These are phyloP conservation scores for Polydrusus pterygomalis DNA, from an alignment of 2,888 invertebrate species.

Conservation along the genomic window DNA sequence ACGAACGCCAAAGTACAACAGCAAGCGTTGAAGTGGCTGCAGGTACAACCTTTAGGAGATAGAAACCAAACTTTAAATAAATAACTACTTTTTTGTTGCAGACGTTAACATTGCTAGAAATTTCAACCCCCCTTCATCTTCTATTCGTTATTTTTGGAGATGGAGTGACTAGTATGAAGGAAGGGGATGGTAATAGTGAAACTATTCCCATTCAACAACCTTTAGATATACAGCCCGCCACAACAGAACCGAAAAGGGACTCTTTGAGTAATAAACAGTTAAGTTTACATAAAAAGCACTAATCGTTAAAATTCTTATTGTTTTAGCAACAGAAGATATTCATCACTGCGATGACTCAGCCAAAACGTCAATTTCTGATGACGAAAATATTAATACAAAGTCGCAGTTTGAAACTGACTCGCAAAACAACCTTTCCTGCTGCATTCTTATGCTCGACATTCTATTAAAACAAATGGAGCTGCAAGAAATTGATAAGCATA, in stretches of 20 bases:
- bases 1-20: slow-evolving; percentile 89
- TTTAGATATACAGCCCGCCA: slow-evolving; percentile 33
- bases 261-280: slow-evolving; percentile 42
- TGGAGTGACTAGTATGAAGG: slow-evolving; percentile 85
- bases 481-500: slow-evolving; percentile 88
- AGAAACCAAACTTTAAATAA: neutral
- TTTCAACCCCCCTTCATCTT: slow-evolving; percentile 90
- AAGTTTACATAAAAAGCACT: neutral
- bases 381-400: slow-evolving; percentile 77
- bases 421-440: slow-evolving; percentile 91
- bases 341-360: slow-evolving; percentile 74
- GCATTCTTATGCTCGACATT: slow-evolving; percentile 96
- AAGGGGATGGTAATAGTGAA: slow-evolving; percentile 69
- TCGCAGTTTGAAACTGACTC: slow-evolving; percentile 82
- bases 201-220: slow-evolving; percentile 68
- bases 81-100: slow-evolving; percentile 67
- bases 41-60: slow-evolving; percentile 72
- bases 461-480: slow-evolving; percentile 95
- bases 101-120: slow-evolving; percentile 91
- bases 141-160: slow-evolving; percentile 93
- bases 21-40: slow-evolving; percentile 92
- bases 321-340: slow-evolving; percentile 52
- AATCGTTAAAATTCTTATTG: neutral
- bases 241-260: slow-evolving; percentile 41
- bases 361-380: slow-evolving; percentile 81